Base-by-base conservation (phyloP, 2,797 vertebrate species). In the Distichodus sexfasciatus region DNA sequence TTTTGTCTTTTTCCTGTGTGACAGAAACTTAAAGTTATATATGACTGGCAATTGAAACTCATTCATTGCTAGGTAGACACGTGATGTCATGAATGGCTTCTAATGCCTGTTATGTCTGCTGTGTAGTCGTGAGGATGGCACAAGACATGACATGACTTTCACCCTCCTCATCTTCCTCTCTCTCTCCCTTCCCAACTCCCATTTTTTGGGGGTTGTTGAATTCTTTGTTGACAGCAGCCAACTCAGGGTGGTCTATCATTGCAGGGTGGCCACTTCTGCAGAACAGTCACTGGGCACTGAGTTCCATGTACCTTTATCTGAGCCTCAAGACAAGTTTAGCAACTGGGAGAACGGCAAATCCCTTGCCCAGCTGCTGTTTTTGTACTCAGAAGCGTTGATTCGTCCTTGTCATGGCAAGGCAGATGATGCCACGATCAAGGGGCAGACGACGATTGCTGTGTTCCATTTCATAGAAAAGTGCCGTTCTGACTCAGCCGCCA, bases 401-500 rank as follows among this genome's bases (percentile, higher is more conserved):
- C 38, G 29, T 40, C 11, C 36, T 21, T 48, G 12, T 58, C 35
- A 58, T 12, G 71, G 59, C 28, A 57, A 63, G 6, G 26, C 64
- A 46, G 69, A 64, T 81, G 76, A 74, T 68, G 28, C 15, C 68
- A 66, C 51, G 76, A 84, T 78, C 83, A 54, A 78, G 61, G 48
- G 77, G 80, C 76, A 78, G 73, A 60, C 66, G 12, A 76, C 69
- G 63, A 79, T 82, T 74, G 78, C 70, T 76, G 76, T 81, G 82
- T 82, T 21, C 43, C 36, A 44, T 54, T 31, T 19, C n/a, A 3
- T 43, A 23, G 24, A 28, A 66, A 43, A 66, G 50, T 3, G 33
- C 86, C 83, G 81, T 84, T 85, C 80, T 82, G 81, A 82, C 81
- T 86, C 83, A 84, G 76, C 55, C 78, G 57, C 76, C 80, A 76